Evolutionary conservation across 2,113 vertebrate species (phyloP).

Genomic region (Myrmecophaga tridactyla): DNA sequence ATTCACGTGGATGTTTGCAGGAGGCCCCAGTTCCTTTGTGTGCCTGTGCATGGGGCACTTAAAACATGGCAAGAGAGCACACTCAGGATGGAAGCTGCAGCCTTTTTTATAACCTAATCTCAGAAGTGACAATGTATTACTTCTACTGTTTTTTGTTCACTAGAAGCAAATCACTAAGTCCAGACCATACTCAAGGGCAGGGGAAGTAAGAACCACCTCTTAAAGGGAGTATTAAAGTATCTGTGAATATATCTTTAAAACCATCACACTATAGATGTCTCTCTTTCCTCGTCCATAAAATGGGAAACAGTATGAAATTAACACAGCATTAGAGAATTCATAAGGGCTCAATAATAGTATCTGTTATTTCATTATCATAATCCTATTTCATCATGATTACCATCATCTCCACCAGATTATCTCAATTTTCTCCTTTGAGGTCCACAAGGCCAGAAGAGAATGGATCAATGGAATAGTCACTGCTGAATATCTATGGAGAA

Average conservation of each 20-base stretch:
- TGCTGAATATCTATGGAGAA: background rate
- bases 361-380: background rate
- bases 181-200: background rate
- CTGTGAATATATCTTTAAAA: background rate
- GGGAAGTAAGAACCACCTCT: background rate
- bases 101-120: background rate
- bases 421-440: background rate
- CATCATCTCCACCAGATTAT: background rate
- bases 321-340: background rate
- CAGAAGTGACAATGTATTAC: background rate
- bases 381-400: background rate
- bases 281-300: background rate
- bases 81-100: background rate
- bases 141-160: background rate
- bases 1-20: background rate
- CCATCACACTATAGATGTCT: background rate
- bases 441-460: background rate
- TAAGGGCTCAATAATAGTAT: background rate
- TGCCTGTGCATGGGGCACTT: background rate
- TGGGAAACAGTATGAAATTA: background rate
- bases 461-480: background rate
- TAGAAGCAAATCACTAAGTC: background rate
- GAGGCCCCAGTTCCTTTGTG: background rate
- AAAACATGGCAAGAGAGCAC: background rate
- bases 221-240: background rate